A percentile compares a stretch with the other conserved stretches of the same genome.
phyloP scores from a whole-genome alignment of 2,888 invertebrate genomes.

The Ennomos fuscantarius region DNA sequence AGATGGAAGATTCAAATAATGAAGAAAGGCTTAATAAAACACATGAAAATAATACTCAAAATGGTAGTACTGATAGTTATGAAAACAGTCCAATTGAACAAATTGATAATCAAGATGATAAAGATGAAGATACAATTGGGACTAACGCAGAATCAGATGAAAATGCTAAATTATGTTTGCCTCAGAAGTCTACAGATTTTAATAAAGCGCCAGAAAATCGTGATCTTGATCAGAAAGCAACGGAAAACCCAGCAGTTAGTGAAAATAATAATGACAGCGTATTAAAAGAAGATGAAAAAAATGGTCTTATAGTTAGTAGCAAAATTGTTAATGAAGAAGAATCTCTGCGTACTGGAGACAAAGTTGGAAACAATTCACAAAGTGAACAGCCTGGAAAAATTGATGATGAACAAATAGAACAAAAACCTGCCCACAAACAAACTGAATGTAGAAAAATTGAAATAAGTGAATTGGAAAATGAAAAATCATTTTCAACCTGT shows the following conservation, averaged over 20 bases:
- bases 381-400: constrained; percentile 3
- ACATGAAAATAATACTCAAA: neutral
- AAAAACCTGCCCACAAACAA: neutral
- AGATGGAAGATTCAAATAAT: neutral
- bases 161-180: too few species aligned
- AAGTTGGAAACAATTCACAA: neutral
- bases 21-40: neutral
- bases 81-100: constrained; percentile 12
- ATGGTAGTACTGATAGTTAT: neutral
- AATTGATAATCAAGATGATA: constrained; percentile 7
- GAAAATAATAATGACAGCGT: neutral
- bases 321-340: constrained; percentile 7
- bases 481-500: constrained; percentile 4
- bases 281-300: constrained; percentile 10
- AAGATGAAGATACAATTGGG: neutral
- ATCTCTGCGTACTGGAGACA: constrained; percentile 1
- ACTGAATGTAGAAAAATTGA: constrained; percentile 1
- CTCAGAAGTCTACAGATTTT: too few species aligned
- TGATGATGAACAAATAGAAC: constrained; percentile 14
- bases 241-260: too few species aligned
- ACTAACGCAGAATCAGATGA: too few species aligned
- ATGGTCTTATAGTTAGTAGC: constrained; percentile 21
- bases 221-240: too few species aligned
- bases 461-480: constrained; percentile 1
- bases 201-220: too few species aligned